Percentiles rank a stretch among this genome's conserved stretches.
Conservation (phyloP, 92 coral and sea anemone species). For the Epizoanthus illoricatus region DNA sequence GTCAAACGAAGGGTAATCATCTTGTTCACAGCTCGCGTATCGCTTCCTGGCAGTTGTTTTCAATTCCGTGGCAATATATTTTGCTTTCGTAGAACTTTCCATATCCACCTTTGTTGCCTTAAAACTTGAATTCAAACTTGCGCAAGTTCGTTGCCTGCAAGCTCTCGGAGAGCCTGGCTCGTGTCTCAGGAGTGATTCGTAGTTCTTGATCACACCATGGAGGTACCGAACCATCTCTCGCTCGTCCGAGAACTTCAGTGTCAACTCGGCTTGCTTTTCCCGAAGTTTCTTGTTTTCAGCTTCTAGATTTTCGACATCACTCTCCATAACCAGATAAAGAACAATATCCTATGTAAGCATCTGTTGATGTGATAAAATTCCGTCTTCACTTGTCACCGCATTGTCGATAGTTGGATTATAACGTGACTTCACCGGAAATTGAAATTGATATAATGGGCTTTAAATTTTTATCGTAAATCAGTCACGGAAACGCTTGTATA, state of each 20-base stretch:
- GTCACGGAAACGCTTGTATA: too few relatives aligned
- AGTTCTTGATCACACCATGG: slow-evolving; percentile 89
- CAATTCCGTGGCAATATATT: background rate
- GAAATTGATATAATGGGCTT: too few relatives aligned
- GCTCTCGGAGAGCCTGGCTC: slow-evolving; percentile 50
- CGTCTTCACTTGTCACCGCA: too few relatives aligned
- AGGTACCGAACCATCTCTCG: slow-evolving; percentile 79
- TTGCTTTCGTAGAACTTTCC: slow-evolving; percentile 6
- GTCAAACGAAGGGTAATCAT: background rate
- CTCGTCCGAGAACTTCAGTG: slow-evolving; percentile 73
- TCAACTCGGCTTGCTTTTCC: slow-evolving; percentile 65
- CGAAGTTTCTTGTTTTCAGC: slow-evolving; percentile 75
- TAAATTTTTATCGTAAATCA: too few relatives aligned
- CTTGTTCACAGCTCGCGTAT: slow-evolving; percentile 1
- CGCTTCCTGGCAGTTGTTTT: background rate
- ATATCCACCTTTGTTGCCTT: background rate
- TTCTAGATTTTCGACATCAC: slow-evolving; percentile 49
- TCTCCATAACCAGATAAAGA: slow-evolving; percentile 41
- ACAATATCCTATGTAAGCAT: background rate
- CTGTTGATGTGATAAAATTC: background rate
- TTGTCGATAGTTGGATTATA: too few relatives aligned
- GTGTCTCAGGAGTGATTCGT: slow-evolving; percentile 71
- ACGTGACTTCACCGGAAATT: too few relatives aligned
- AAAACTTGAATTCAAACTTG: slow-evolving; percentile 6
- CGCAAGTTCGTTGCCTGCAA: slow-evolving; percentile 18